phyloP scores from a whole-genome alignment of 2,113 vertebrate genomes.

The Leptosomus discolor region DNA sequence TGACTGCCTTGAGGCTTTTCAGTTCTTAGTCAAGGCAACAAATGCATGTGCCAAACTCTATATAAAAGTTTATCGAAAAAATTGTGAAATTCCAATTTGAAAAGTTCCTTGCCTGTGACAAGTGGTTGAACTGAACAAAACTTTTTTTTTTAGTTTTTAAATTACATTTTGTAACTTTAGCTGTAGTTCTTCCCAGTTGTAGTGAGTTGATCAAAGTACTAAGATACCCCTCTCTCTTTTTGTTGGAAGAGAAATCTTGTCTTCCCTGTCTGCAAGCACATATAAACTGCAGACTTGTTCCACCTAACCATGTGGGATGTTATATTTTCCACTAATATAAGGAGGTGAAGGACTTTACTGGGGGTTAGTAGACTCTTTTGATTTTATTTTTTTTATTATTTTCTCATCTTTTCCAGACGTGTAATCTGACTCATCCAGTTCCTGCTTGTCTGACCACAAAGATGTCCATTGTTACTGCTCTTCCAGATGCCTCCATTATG shows the following conservation, averaged over 20 bases:
- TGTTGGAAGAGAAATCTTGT: neutral
- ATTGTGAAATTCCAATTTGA: neutral
- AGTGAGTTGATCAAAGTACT: neutral
- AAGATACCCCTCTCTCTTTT: neutral
- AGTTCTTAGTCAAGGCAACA: neutral
- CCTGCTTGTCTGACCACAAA: neutral
- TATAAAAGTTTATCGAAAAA: fast-evolving
- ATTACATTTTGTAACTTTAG: neutral
- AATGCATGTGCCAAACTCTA: neutral
- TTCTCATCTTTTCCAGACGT: neutral
- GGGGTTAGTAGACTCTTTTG: neutral
- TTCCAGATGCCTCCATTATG: slow-evolving; percentile 19
- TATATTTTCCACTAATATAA: neutral
- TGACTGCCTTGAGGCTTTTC: neutral
- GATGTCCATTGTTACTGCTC: neutral
- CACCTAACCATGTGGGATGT: neutral
- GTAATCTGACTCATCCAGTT: neutral
- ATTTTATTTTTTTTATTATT: neutral
- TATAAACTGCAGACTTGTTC: neutral
- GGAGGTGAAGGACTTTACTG: neutral
- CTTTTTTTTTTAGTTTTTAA: neutral
- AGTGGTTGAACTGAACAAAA: neutral
- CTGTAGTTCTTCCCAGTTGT: neutral
- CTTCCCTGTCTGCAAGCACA: neutral
- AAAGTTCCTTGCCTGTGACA: neutral